Base-by-base conservation (phyloP, 2,797 vertebrate genomes). In the Sitta carolinensis region DNA sequence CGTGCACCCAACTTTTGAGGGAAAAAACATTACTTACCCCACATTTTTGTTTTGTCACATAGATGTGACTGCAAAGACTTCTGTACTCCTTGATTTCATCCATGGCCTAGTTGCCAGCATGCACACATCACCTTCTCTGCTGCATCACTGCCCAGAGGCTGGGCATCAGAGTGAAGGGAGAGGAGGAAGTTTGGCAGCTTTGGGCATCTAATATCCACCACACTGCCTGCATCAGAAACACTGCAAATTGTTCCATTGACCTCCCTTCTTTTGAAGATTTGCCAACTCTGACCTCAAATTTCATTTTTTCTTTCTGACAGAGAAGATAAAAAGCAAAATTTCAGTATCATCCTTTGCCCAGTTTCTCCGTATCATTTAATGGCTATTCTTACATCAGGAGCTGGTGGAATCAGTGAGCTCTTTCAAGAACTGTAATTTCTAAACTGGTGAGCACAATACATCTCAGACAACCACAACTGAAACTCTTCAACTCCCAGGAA, bases 381-480 rank as follows among this genome's bases (percentile, higher is more conserved):
- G 57, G 52, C 45, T 74, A 70, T 70, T 89, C 54, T n/a, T 27
- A 54, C 38, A 74, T 64, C 30, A 87, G 58, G 45, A 78, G 64
- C 48, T 84, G 20, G 43, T 77, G 52, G 54, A 72, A 82, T 36
- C 23, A 52, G 57, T 30, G 22, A 82, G 40, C 22, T 86, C 80
- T 67, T 89, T 62, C 57, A 79, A 40, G 73, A 83, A 34, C 21
- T 63, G 9, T 47, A 51, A 66, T 88, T 50, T 84, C 67, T 52
- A 54, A n/a, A 38, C 51, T 69, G 36, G 30, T 75, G 25, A 83
- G 55, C 59, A 66, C 3, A 8, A 36, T 58, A 50, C 16, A 52
- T 70, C 75, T 93, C 55, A 93, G 59, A 62, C 51, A 95, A 36
- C 32, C 38, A 75, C 62, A 83, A 47, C 16, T 43, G 50, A 94